Percentiles rank a stretch among this genome's conserved stretches.
Evolutionary conservation across 2,888 invertebrate species (phyloP).

Genomic region (Dolomedes plantarius): DNA sequence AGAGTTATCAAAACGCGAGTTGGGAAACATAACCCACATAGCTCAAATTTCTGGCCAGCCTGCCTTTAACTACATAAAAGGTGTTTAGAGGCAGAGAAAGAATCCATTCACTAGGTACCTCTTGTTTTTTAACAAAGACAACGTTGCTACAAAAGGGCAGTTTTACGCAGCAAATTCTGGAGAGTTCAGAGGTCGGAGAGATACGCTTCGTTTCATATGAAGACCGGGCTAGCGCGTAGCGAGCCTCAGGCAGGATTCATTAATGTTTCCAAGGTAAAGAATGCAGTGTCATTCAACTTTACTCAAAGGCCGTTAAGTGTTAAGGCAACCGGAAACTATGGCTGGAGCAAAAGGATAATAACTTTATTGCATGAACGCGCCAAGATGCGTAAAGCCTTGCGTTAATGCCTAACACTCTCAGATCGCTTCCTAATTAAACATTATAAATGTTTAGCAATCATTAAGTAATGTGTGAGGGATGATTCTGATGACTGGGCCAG

Average conservation of each 20-base stretch:
- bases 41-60: too few species aligned
- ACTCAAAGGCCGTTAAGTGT: slow-evolving; percentile 54
- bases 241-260: slow-evolving; percentile 46
- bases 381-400: slow-evolving; percentile 29
- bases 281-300: slow-evolving; percentile 68
- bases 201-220: slow-evolving; percentile 54
- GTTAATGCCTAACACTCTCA: slow-evolving; percentile 22
- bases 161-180: slow-evolving; percentile 11
- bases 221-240: slow-evolving; percentile 12
- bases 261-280: slow-evolving; percentile 60
- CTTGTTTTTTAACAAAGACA: slow-evolving; percentile 10
- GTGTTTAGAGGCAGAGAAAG: too few species aligned
- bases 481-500: not conserved
- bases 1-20: too few species aligned
- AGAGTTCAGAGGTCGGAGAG: slow-evolving; percentile 52
- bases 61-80: too few species aligned
- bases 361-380: slow-evolving; percentile 48
- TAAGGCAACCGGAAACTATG: slow-evolving; percentile 55
- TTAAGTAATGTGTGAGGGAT: not conserved
- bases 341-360: slow-evolving; percentile 41
- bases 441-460: not conserved
- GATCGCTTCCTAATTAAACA: slow-evolving; percentile 42
- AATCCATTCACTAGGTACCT: too few species aligned
- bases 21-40: too few species aligned
- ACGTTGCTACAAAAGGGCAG: not conserved